Evolutionary conservation across 2,888 invertebrate genomes (phyloP).

Genomic region (Lasioglossum marginatum): DNA sequence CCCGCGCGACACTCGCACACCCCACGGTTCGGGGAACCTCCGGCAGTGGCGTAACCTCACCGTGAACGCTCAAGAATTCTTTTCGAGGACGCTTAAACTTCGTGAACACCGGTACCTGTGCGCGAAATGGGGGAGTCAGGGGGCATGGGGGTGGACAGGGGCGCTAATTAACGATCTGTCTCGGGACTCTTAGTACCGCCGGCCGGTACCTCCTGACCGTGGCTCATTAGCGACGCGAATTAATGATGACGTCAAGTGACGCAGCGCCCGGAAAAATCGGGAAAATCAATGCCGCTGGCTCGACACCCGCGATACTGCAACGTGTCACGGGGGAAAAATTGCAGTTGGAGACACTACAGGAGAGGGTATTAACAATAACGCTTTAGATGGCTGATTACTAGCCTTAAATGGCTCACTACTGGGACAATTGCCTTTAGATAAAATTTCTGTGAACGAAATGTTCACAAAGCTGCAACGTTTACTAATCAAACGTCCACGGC

Average conservation of each 20-base stretch:
- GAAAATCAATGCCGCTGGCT: not conserved
- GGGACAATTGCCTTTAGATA: not conserved
- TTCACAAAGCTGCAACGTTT: not conserved
- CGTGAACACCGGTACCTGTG: constrained; percentile 26
- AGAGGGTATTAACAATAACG: not conserved
- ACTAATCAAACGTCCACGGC: not conserved
- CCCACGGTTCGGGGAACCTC: constrained; percentile 66
- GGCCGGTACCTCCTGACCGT: constrained; percentile 26
- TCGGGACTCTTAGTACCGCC: constrained; percentile 47
- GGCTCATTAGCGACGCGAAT: constrained; percentile 53
- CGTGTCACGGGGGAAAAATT: too few relatives aligned
- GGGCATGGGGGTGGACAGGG: not conserved
- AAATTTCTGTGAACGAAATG: not conserved
- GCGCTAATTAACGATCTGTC: constrained; percentile 60
- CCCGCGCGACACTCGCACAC: constrained; percentile 76
- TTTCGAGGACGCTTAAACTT: constrained; percentile 51
- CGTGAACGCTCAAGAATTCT: constrained; percentile 45
- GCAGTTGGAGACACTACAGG: too few relatives aligned
- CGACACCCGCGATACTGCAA: not conserved
- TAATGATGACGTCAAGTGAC: constrained; percentile 32
- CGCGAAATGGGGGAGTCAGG: not conserved
- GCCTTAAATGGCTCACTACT: not conserved
- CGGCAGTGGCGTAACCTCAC: constrained; percentile 78
- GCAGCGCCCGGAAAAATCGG: not conserved
- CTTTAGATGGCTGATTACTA: not conserved